Base-by-base conservation (phyloP, 2,113 vertebrate genomes). In the Ramphastos sulfuratus region DNA sequence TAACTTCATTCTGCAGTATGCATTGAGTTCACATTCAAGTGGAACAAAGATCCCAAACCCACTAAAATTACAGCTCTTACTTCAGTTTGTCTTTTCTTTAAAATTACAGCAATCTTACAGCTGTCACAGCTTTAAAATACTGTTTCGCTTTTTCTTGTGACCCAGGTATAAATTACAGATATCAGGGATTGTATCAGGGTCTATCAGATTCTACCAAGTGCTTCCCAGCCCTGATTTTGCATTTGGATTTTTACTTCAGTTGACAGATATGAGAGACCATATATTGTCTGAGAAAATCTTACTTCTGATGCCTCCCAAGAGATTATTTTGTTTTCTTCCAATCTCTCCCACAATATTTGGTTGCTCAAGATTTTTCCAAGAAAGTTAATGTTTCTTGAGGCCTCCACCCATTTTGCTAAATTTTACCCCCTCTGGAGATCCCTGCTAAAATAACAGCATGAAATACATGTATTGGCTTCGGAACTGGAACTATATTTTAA, bases 381-480 rank as follows among this genome's bases (percentile, higher is more conserved):
- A 78, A 93, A 85, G 33, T 77, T 52, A 85, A 70, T 50, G 37
- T 20, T 91, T 84, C 74, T 82, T 82, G 76, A 84, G 70, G 10
- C 70, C 82, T 90, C 92, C 94, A 91, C 79, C 80, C 89, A 71
- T 56, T 94, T 90, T 74, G 15, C 58, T 89, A 59, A 87, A 52
- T 50, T 77, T 24, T 74, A 78, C 93, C 91, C 70, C 55, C 58
- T 89, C 10, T 81, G n/a, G 74, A 93, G 61, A 64, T 56, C 31
- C 12, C 18, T 76, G 73, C 35, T 81, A 79, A 88, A 83, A 74
- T 70, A 86, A 72, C 48, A 93, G 87, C 42, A 58, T 71, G 82
- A 91, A 54, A 82, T 61, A 82, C 2, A 58, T 13, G 31, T 69
- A 48, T 59, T 89, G 14, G 52, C 73, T 89, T 88, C 76, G 82